phyloP scores from a whole-genome alignment of 2,113 vertebrate species.

The Anseranas semipalmata region DNA sequence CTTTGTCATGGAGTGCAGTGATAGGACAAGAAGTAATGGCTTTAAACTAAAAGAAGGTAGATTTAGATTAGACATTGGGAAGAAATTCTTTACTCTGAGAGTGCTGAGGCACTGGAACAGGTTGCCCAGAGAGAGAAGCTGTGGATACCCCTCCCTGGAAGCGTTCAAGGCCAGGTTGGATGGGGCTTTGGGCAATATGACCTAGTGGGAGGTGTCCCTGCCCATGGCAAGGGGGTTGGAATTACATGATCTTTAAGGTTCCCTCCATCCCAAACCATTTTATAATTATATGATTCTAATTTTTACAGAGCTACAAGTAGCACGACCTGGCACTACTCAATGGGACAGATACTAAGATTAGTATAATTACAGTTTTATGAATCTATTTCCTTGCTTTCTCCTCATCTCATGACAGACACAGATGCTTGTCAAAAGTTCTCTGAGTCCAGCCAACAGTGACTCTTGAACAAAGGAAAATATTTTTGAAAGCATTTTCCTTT shows the following conservation, averaged over 20 bases:
- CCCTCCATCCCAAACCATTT: background rate
- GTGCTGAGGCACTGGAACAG: background rate
- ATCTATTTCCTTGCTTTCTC: background rate
- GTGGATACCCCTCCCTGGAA: background rate
- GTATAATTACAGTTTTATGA: background rate
- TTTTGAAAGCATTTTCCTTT: background rate
- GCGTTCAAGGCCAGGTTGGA: background rate
- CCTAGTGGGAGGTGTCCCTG: background rate
- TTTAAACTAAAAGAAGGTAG: background rate
- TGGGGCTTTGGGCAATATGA: background rate
- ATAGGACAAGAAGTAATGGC: background rate
- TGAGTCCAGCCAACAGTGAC: background rate
- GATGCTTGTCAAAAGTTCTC: background rate
- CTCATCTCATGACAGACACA: background rate
- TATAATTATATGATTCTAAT: background rate
- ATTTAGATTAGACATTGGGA: background rate
- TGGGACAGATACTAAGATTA: background rate
- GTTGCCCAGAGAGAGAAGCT: background rate
- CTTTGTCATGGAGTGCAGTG: background rate
- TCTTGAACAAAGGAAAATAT: background rate
- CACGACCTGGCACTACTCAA: background rate
- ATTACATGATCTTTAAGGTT: background rate
- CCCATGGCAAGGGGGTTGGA: background rate
- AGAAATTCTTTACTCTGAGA: background rate
- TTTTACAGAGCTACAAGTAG: background rate